Base-by-base conservation (phyloP, 2,113 vertebrate genomes). In the Copsychus sechellarum region DNA sequence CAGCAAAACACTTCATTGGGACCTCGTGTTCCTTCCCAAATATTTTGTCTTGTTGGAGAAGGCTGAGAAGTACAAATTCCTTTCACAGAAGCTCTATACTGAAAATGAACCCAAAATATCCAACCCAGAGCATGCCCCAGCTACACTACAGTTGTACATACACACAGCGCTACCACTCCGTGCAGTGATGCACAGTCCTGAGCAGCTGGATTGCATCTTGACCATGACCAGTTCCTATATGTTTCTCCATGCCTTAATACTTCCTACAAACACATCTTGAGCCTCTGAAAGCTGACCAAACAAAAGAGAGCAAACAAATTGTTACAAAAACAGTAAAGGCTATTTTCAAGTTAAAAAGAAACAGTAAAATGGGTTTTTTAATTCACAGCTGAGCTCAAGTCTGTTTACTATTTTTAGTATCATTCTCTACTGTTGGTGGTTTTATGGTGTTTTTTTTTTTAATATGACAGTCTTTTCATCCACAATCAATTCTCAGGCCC, bases 271-370 rank as follows among this genome's bases (percentile, higher is more conserved):
- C 6, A 6, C 5, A 4, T 56, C 51, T 60, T 82, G 14, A 62
- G 61, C 40, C 54, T 51, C 64, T 40, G 24, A 53, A 70, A 57
- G 42, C 43, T 66, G 15, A 71, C 28, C 48, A 87, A 88, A 95
- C 53, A 82, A 61, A 81, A 66, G 13, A 71, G 56, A 62, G 0
- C 12, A 87, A 47, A 19, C 12, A 73, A 81, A 73, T 15, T 31
- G 28, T 48, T 83, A 43, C 26, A 82, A 56, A 89, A 79, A 7
- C 5, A 38, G 14, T 58, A 72, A 90, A 88, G 64, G 78, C 47
- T 95, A 57, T 83, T 94, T 88, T 77, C 43, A 92, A 93, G 48
- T 14, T 69, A 60, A 84, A 92, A 83, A 71, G 45, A 45, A 85
- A 56, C 17, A 80, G n/a, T 29, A 47, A 81, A 90, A 83, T 22